phyloP scores from a whole-genome alignment of 2,888 invertebrate species.

The Chromoteleia sp. region DNA sequence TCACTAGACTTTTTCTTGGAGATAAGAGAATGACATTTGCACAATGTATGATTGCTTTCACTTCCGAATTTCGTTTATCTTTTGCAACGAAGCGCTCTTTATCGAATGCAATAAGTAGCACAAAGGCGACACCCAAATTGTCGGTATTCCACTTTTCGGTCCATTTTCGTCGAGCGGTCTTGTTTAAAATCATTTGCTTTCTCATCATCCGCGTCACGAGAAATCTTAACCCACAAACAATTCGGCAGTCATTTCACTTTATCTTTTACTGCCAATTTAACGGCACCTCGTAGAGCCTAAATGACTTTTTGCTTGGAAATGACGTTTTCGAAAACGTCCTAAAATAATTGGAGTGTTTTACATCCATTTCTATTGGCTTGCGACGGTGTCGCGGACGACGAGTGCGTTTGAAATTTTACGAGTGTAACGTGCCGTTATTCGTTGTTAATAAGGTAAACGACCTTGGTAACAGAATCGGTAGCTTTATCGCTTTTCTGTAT shows the following conservation, averaged over 20 bases:
- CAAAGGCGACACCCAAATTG: slow-evolving; percentile 46
- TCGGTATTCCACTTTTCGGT: slow-evolving; percentile 54
- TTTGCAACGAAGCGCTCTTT: slow-evolving; percentile 1
- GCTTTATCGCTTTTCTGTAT: slow-evolving; percentile 31
- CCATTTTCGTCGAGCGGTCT: slow-evolving; percentile 44
- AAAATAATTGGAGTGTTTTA: background rate
- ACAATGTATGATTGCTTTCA: slow-evolving; percentile 55
- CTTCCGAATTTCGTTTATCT: slow-evolving; percentile 51
- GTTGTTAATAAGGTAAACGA: slow-evolving; percentile 17
- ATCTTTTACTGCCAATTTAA: slow-evolving; percentile 40
- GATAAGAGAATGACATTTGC: slow-evolving; percentile 22
- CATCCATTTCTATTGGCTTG: background rate
- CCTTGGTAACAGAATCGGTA: slow-evolving; percentile 8
- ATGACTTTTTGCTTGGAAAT: background rate
- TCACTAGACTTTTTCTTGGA: slow-evolving; percentile 5
- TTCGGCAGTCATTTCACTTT: slow-evolving; percentile 40
- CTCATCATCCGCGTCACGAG: slow-evolving; percentile 46
- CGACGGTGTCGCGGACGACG: no score
- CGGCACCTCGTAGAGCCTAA: slow-evolving; percentile 7
- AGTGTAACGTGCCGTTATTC: background rate
- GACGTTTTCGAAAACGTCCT: slow-evolving; percentile 1
- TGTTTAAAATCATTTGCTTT: slow-evolving; percentile 45
- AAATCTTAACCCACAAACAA: slow-evolving; percentile 59
- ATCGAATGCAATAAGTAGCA: slow-evolving; percentile 45
- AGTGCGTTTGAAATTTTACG: background rate